Conservation (phyloP, 2,797 vertebrate species). For the Phoebastria nigripes region DNA sequence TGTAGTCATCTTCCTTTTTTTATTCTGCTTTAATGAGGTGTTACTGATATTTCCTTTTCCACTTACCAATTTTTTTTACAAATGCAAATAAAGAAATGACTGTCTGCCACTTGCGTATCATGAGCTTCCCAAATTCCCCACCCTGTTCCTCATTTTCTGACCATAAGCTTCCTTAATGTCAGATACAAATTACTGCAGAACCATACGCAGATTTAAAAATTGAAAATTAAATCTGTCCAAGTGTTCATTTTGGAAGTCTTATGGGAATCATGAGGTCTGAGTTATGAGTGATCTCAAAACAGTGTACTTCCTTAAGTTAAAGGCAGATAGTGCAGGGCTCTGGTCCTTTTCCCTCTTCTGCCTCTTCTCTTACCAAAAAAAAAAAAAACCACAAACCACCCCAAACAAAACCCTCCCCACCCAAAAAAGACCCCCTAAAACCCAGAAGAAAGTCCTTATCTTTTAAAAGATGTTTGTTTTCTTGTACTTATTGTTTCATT, state of each 20-base stretch:
- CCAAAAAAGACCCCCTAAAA: neutral
- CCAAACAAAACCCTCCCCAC: neutral
- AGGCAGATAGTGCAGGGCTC: neutral
- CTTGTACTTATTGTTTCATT: accelerated
- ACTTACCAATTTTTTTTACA: neutral
- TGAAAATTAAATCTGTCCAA: neutral
- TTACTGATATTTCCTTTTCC: neutral
- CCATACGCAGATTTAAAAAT: neutral
- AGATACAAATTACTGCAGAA: neutral
- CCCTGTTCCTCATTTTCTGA: neutral
- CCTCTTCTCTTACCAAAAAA: neutral
- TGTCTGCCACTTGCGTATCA: neutral
- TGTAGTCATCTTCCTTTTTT: neutral
- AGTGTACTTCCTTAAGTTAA: neutral
- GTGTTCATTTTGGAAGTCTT: neutral
- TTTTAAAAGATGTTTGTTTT: neutral
- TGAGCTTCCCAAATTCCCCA: neutral
- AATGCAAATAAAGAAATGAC: neutral
- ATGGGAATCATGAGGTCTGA: neutral
- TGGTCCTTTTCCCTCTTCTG: neutral
- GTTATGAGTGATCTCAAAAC: neutral
- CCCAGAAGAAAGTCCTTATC: neutral
- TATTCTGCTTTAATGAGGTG: neutral
- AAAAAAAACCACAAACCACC: too few species aligned
- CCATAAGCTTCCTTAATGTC: neutral